Conservation (phyloP, 2,113 vertebrate species). For the Willisornis vidua region DNA sequence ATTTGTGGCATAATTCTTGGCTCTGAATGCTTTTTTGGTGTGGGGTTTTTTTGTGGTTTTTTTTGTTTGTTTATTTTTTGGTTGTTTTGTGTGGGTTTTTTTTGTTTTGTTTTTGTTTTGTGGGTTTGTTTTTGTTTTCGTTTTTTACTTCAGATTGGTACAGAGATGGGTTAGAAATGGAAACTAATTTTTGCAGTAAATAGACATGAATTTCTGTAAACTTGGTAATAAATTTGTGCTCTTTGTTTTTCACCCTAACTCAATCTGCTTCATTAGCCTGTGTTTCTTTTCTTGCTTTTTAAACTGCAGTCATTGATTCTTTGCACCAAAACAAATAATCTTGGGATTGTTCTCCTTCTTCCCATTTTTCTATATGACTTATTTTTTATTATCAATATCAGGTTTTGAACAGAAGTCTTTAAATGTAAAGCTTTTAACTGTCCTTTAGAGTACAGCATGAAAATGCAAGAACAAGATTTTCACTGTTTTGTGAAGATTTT, state of each 20-base stretch:
- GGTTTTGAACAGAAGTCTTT: neutral
- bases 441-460: neutral
- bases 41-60: too few species aligned
- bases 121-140: too few species aligned
- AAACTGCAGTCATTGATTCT: neutral
- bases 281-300: neutral
- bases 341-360: neutral
- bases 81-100: too few species aligned
- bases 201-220: neutral
- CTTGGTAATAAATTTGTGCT: neutral
- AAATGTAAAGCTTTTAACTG: neutral
- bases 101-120: too few species aligned
- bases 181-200: neutral
- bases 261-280: neutral
- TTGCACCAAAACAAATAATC: neutral
- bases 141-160: neutral
- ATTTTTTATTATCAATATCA: neutral
- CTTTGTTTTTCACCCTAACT: neutral
- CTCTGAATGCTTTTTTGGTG: neutral
- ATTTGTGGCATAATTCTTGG: neutral
- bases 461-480: neutral
- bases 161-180: neutral
- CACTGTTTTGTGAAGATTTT: neutral
- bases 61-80: too few species aligned
- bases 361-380: neutral